Percentiles rank a stretch among this genome's conserved stretches.
phyloP scores from a whole-genome alignment of 2,888 invertebrate genomes.

The Scaptomyza caliginosa region DNA sequence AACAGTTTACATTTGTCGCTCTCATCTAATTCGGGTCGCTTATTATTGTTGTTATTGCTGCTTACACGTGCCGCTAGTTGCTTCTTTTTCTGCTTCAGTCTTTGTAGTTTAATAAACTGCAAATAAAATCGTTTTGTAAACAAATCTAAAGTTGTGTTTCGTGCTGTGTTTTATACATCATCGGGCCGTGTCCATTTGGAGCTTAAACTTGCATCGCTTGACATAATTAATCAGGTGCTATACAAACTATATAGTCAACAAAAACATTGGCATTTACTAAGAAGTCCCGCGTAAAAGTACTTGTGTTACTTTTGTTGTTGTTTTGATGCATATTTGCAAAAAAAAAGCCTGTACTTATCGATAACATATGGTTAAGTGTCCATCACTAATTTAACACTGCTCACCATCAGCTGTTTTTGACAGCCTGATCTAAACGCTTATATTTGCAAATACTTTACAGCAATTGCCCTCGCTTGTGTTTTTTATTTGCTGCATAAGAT shows the following conservation, averaged over 20 bases:
- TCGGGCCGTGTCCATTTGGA: conserved; percentile 82
- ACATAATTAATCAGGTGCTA: conserved; percentile 54
- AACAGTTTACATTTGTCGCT: conserved; percentile 71
- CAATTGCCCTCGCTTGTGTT: not conserved
- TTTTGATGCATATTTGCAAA: conserved; percentile 26
- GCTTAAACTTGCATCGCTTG: conserved; percentile 54
- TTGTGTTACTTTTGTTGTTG: conserved; percentile 24
- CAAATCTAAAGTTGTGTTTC: not conserved
- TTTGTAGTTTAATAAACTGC: conserved; percentile 86
- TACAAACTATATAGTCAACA: conserved; percentile 3
- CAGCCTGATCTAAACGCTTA: not conserved
- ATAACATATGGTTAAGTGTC: not conserved
- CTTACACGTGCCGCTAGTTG: conserved; percentile 89
- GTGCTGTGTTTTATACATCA: conserved; percentile 63
- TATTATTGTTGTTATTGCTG: conserved; percentile 68
- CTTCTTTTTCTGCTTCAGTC: conserved; percentile 90
- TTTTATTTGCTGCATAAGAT: not conserved
- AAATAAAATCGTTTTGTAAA: conserved; percentile 16
- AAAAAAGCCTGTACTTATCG: not conserved
- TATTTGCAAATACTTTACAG: not conserved
- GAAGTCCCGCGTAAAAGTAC: conserved; percentile 41
- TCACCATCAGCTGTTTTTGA: not conserved
- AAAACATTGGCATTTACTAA: conserved; percentile 1
- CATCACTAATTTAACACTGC: conserved; percentile 7
- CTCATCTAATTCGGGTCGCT: conserved; percentile 59